These are phyloP conservation scores for Hemiscyllium ocellatum DNA, from an alignment of 2,113 vertebrate species.

Conservation along the genomic window DNA sequence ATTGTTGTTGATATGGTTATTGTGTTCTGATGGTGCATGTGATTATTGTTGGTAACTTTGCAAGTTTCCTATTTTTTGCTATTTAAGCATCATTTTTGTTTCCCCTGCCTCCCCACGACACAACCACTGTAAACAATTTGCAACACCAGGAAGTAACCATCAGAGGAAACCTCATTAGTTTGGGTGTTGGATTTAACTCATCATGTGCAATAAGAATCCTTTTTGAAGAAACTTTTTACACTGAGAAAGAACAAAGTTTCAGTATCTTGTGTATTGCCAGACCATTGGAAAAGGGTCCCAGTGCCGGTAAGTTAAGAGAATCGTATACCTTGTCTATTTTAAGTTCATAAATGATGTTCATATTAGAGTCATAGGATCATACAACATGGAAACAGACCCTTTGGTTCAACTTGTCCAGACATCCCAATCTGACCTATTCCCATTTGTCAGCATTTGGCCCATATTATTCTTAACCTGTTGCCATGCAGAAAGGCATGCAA, in stretches of 20 bases:
- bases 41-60: not conserved
- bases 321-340: not conserved
- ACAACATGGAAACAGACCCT: too few relatives aligned
- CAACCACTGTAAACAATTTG: not conserved
- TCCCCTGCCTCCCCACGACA: not conserved
- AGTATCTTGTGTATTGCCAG: slow-evolving; percentile 82
- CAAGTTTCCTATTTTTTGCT: not conserved
- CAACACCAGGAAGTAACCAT: slow-evolving; percentile 74
- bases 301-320: slow-evolving; percentile 52
- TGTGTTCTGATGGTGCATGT: not conserved
- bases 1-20: not conserved
- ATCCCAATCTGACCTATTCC: too few relatives aligned
- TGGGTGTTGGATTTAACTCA: slow-evolving; percentile 66
- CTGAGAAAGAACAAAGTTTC: slow-evolving; percentile 89
- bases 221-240: slow-evolving; percentile 98
- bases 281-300: slow-evolving; percentile 68
- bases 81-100: not conserved
- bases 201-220: slow-evolving; percentile 70
- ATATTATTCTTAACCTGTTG: too few relatives aligned
- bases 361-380: not conserved
- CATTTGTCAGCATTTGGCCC: too few relatives aligned
- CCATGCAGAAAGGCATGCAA: not conserved
- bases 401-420: too few relatives aligned
- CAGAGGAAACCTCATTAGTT: slow-evolving; percentile 72
- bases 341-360: not conserved